These are phyloP conservation scores for Pomatorhinus ruficollis DNA, from an alignment of 2,113 vertebrate genomes.

Conservation along the genomic window DNA sequence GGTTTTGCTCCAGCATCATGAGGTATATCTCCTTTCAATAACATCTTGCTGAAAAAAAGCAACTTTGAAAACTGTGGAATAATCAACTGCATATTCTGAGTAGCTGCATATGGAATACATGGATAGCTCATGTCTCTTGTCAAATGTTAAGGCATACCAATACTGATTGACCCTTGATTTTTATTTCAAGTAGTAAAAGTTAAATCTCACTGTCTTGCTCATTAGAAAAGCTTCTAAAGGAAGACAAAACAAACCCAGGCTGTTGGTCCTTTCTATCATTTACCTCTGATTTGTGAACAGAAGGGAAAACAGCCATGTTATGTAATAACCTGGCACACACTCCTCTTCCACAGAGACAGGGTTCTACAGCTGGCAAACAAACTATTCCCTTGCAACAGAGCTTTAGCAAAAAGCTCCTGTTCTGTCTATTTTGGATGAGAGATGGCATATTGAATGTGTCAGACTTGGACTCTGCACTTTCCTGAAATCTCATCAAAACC, in stretches of 20 bases:
- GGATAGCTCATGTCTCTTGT: background rate
- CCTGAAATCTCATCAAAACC: slow-evolving; percentile 1
- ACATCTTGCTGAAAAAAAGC: background rate
- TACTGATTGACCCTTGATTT: background rate
- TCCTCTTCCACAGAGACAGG: background rate
- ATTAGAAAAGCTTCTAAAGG: background rate
- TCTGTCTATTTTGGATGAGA: background rate
- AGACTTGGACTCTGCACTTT: background rate
- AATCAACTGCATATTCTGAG: background rate
- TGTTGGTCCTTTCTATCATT: background rate
- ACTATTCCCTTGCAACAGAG: background rate
- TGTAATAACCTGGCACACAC: background rate
- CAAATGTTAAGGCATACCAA: fast-evolving
- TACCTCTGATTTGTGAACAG: background rate
- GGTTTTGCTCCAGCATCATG: background rate
- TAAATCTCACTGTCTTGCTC: background rate
- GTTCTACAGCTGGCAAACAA: background rate
- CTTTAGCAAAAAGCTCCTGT: background rate
- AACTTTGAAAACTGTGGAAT: background rate
- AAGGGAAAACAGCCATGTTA: background rate
- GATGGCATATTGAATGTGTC: background rate
- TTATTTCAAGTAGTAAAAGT: background rate
- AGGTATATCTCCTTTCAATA: background rate
- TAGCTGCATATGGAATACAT: background rate
- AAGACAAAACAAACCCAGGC: background rate